Percentiles rank a stretch among this genome's conserved stretches.
These are phyloP conservation scores for Coptodon rendalli DNA, from an alignment of 2,113 vertebrate species.

Conservation along the genomic window DNA sequence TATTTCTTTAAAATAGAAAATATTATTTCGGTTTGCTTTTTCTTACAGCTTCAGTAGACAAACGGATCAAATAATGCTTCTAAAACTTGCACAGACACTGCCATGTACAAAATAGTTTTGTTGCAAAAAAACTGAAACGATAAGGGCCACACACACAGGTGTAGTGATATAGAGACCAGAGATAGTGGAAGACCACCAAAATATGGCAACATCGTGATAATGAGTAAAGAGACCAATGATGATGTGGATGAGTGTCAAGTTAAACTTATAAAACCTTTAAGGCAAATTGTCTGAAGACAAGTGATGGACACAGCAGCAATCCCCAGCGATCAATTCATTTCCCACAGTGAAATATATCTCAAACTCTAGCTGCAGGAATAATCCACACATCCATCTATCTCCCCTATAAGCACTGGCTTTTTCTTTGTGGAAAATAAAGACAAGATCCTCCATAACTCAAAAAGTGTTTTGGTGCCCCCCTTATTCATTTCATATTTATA, in stretches of 20 bases:
- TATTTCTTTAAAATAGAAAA: neutral
- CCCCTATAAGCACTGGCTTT: neutral
- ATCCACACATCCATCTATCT: neutral
- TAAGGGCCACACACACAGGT: neutral
- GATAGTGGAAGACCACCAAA: neutral
- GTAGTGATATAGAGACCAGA: neutral
- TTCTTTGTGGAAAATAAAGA: neutral
- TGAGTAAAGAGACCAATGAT: neutral
- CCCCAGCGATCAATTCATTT: neutral
- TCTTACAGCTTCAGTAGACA: neutral
- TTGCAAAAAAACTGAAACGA: neutral
- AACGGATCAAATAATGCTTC: neutral
- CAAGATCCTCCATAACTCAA: neutral
- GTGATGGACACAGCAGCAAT: neutral
- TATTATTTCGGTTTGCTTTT: neutral
- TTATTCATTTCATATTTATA: neutral
- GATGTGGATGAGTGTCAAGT: neutral
- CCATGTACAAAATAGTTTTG: neutral
- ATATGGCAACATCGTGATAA: neutral
- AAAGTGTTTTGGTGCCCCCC: neutral
- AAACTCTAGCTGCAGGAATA: neutral
- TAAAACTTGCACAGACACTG: neutral
- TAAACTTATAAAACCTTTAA: neutral
- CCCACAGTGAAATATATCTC: neutral
- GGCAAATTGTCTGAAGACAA: neutral